A percentile compares a stretch with the other conserved stretches of the same genome.
phyloP scores from a whole-genome alignment of 2,888 invertebrate genomes.

The Leptopilina drosophilae region DNA sequence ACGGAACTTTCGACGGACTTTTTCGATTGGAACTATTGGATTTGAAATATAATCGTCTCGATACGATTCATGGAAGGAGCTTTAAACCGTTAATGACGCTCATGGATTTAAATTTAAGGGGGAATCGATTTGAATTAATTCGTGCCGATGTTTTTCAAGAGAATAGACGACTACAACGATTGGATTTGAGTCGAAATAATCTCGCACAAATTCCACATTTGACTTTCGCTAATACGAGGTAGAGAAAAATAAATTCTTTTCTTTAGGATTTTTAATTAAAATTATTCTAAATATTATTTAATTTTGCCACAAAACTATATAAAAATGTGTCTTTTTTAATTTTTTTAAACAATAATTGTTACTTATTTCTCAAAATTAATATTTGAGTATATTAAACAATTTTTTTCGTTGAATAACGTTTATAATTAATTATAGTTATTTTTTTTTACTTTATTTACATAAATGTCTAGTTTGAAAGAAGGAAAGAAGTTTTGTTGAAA shows the following conservation, averaged over 20 bases:
- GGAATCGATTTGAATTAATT: conserved; percentile 86
- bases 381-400: no score
- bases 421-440: background rate
- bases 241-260: conserved; percentile 38
- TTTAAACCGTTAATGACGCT: conserved; percentile 82
- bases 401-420: no score
- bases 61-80: conserved; percentile 82
- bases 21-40: conserved; percentile 85
- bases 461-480: background rate
- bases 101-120: conserved; percentile 85
- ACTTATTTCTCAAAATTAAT: no score
- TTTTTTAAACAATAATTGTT: no score
- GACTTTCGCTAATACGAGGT: conserved; percentile 80
- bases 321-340: no score
- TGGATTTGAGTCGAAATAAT: conserved; percentile 88
- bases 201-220: conserved; percentile 83
- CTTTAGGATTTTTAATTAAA: no score
- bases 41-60: conserved; percentile 85
- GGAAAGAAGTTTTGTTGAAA: background rate
- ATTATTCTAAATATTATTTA: no score
- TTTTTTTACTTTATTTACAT: background rate
- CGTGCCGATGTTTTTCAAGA: conserved; percentile 84
- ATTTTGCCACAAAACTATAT: no score
- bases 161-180: conserved; percentile 81
- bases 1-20: conserved; percentile 84